Conservation (phyloP, 2,888 invertebrate species). For the Pachymerium ferrugineum region DNA sequence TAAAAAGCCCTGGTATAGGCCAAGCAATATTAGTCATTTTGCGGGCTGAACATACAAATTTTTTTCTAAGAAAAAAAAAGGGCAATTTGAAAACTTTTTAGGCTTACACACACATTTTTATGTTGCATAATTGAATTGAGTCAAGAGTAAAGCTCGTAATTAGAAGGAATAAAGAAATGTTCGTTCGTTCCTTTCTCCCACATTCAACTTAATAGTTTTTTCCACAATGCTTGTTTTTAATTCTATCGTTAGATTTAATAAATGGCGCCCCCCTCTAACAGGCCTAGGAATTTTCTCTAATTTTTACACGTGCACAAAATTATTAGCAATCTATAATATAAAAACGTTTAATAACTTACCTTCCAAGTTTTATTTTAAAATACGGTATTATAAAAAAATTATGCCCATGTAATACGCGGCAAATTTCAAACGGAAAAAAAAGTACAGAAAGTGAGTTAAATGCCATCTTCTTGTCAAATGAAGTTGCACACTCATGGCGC, state of each 20-base stretch:
- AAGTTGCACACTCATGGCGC: slow-evolving; percentile 29
- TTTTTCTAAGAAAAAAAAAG: neutral
- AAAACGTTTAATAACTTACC: neutral
- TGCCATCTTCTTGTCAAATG: slow-evolving; percentile 1
- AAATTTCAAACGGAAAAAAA: neutral
- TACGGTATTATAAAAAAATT: neutral
- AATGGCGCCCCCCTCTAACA: neutral
- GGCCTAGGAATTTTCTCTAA: neutral
- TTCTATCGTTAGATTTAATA: slow-evolving; percentile 15
- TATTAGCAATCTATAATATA: neutral
- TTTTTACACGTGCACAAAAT: slow-evolving; percentile 6
- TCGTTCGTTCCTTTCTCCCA: neutral
- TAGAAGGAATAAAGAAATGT: slow-evolving; percentile 24
- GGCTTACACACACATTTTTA: slow-evolving; percentile 3
- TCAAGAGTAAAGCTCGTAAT: neutral
- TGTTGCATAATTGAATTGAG: slow-evolving; percentile 23
- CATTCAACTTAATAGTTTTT: slow-evolving; percentile 5
- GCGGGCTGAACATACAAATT: neutral
- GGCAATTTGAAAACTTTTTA: neutral
- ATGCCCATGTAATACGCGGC: neutral
- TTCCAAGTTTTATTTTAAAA: neutral
- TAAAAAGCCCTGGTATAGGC: neutral
- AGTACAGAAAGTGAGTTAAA: neutral
- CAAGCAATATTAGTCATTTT: neutral
- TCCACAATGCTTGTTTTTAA: slow-evolving; percentile 1